Base-by-base conservation (phyloP, 2,888 invertebrate species). In the Acholoe squamosa region DNA sequence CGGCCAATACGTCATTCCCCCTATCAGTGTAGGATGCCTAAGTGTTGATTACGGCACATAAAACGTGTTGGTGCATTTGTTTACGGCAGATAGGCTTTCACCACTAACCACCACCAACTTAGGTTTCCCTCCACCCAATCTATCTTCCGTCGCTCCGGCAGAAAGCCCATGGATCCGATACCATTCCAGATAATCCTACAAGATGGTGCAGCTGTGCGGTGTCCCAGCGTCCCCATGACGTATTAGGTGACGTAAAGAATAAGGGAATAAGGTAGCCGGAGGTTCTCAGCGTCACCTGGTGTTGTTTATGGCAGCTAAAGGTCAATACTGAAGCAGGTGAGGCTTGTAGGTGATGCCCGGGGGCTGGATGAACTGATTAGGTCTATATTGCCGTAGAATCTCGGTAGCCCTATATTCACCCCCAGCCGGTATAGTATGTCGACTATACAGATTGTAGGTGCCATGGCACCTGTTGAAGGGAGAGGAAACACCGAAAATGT, bases 21-120 rank as follows among this genome's bases (percentile, higher is more conserved):
- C 71, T 71, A 28, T 71, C 71, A 71, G 28, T 28, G 71, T 71
- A 28, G 28, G 71, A 28, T 71, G 25, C 71, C 71, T 28, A 25
- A 25, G 28, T 71, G 71, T 71, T 71, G 71, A 71, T 71, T 71
- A 71, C 71, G 31, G 28, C 71, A 28, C 71, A 71, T 71, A 71
- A 71, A 71, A 71, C 71, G 1, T 25, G 71, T 25, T 71, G 71
- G 71, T 25, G 25, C 71, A 28, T 71, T 71, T 71, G 28, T 71
- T 71, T 71, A 71, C 31, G 71, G 71, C 71, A 25, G 71, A 71
- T 28, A 28, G 71, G 31, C 28, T 25, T 28, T 71, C 28, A 0
- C 12, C 25, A 5, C 28, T 71, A 71, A 71, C 71, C 71, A 28
- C 28, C 1, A 71, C 25, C 28, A 71, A 71, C 71, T 71, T 71